Evolutionary conservation across 2,888 invertebrate genomes (phyloP).

Genomic region (Gandaritis pyraliata): DNA sequence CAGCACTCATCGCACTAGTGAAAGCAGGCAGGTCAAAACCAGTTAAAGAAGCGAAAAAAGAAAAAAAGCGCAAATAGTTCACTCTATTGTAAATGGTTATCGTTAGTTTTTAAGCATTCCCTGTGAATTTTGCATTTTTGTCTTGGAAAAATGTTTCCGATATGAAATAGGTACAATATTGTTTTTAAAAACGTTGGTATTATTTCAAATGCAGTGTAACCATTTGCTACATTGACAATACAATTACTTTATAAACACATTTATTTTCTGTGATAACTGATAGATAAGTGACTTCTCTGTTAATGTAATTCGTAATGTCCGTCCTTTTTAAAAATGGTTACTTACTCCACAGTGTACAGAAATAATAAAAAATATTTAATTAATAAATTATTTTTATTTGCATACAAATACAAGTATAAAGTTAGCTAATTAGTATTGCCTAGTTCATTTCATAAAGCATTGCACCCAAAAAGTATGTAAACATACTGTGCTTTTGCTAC

Average conservation of each 20-base stretch:
- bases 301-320: conserved; percentile 8
- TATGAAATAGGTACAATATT: too few relatives aligned
- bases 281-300: too few relatives aligned
- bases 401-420: conserved; percentile 8
- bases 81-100: background rate
- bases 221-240: too few relatives aligned
- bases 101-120: background rate
- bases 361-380: conserved; percentile 16
- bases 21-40: conserved; percentile 72
- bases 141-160: background rate
- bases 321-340: conserved; percentile 18
- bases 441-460: conserved; percentile 14
- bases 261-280: conserved; percentile 15
- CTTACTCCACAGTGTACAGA: conserved; percentile 1
- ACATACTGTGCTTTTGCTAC: conserved; percentile 1
- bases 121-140: conserved; percentile 15
- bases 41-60: conserved; percentile 69
- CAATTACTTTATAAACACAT: background rate
- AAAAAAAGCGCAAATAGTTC: conserved; percentile 75
- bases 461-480: conserved; percentile 9
- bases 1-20: conserved; percentile 75
- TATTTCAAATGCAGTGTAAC: too few relatives aligned
- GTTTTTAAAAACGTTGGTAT: too few relatives aligned
- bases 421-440: conserved; percentile 13
- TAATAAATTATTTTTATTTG: conserved; percentile 22